Evolutionary conservation across 2,888 invertebrate genomes (phyloP).

Genomic region (Microctonus hyperodae): DNA sequence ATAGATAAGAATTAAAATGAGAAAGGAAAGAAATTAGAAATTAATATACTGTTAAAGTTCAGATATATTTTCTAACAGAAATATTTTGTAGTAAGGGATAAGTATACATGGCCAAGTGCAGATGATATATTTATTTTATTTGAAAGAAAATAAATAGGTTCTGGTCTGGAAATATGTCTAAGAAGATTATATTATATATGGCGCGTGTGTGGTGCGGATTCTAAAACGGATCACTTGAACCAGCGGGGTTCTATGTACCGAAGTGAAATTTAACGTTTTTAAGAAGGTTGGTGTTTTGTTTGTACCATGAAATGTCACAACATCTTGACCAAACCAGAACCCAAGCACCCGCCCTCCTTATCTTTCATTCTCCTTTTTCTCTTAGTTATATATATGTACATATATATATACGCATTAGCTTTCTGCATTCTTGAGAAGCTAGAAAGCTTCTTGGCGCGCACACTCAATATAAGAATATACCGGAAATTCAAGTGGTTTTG

Average conservation of each 20-base stretch:
- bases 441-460: background rate
- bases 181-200: background rate
- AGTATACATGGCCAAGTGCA: background rate
- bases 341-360: constrained; percentile 32
- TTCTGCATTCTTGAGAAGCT: constrained; percentile 8
- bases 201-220: background rate
- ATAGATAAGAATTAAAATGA: background rate
- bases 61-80: too few relatives aligned
- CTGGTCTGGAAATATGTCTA: background rate
- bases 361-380: constrained; percentile 15
- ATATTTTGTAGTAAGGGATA: background rate
- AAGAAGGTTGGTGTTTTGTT: constrained; percentile 44
- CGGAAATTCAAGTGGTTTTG: constrained; percentile 26
- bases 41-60: too few relatives aligned
- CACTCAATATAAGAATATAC: background rate
- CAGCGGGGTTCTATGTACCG: constrained; percentile 16
- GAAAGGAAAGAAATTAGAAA: too few relatives aligned
- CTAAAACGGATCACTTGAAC: constrained; percentile 16
- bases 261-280: background rate
- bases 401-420: constrained; percentile 16
- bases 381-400: background rate
- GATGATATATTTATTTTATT: background rate
- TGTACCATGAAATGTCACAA: constrained; percentile 59
- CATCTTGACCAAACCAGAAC: constrained; percentile 47
- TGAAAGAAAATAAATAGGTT: constrained; percentile 1